These are phyloP conservation scores for Eupithecia vulgata DNA, from an alignment of 2,888 invertebrate genomes.

Conservation along the genomic window DNA sequence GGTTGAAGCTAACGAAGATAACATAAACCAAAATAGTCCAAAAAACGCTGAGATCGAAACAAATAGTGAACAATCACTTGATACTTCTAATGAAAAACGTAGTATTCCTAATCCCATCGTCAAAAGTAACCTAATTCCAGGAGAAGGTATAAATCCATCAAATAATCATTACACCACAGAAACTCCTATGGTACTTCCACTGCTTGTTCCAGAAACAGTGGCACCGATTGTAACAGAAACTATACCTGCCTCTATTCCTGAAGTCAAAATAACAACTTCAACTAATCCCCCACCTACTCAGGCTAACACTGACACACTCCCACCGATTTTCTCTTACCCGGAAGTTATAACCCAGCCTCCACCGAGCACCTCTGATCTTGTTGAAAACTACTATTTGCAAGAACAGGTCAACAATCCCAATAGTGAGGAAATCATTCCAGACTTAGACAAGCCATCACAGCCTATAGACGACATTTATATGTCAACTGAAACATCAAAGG, in stretches of 20 bases:
- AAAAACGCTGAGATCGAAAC: neutral
- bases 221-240: constrained; percentile 19
- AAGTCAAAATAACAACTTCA: constrained; percentile 21
- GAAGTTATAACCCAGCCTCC: constrained; percentile 30
- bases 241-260: constrained; percentile 21
- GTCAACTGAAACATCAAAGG: constrained; percentile 8
- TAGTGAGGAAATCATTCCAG: constrained; percentile 9
- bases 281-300: constrained; percentile 35
- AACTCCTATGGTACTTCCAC: constrained; percentile 13
- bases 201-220: constrained; percentile 11
- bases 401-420: constrained; percentile 1
- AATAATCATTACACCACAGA: constrained; percentile 12
- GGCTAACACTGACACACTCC: constrained; percentile 45
- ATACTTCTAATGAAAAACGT: constrained; percentile 2
- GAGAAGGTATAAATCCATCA: neutral
- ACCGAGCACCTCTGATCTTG: neutral
- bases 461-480: constrained; percentile 5
- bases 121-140: constrained; percentile 12
- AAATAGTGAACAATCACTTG: constrained; percentile 10
- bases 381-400: constrained; percentile 9
- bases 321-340: constrained; percentile 40
- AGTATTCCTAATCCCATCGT: constrained; percentile 5
- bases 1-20: neutral
- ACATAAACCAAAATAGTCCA: constrained; percentile 13
- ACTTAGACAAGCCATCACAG: neutral